Conservation (phyloP, 92 coral and sea anemone species). For the Parazoanthus atlanticus region DNA sequence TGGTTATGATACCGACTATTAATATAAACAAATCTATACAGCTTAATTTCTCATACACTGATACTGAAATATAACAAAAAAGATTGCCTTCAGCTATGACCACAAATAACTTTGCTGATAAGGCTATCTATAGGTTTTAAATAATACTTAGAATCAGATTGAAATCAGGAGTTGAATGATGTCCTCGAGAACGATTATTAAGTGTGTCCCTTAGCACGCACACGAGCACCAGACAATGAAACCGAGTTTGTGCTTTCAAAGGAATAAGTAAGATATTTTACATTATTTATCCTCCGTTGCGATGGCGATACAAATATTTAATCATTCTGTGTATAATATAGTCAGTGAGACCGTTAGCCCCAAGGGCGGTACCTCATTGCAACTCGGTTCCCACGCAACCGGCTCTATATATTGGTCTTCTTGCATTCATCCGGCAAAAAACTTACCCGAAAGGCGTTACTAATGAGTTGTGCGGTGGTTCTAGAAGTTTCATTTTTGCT, state of each 20-base stretch:
- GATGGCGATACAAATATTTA: background rate
- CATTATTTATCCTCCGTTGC: background rate
- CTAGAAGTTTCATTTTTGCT: background rate
- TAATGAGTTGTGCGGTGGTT: too few relatives aligned
- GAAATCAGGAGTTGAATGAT: background rate
- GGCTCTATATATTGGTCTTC: background rate
- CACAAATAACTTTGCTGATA: constrained; percentile 6
- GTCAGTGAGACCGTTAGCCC: background rate
- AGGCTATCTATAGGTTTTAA: background rate
- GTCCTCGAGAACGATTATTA: background rate
- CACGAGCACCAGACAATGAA: background rate
- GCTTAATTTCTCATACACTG: background rate
- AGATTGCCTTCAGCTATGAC: constrained; percentile 16
- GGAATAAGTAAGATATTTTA: background rate
- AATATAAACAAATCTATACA: background rate
- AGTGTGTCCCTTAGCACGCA: background rate
- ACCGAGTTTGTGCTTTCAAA: too few relatives aligned
- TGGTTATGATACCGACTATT: background rate
- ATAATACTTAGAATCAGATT: background rate
- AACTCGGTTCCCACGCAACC: background rate
- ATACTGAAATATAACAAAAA: background rate
- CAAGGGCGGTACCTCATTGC: too few relatives aligned
- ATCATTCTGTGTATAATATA: too few relatives aligned
- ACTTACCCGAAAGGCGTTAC: background rate
- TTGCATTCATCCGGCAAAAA: background rate